A percentile compares a stretch with the other conserved stretches of the same genome.
phyloP scores from a whole-genome alignment of 2,113 vertebrate genomes.

The Erythrolamprus reginae region DNA sequence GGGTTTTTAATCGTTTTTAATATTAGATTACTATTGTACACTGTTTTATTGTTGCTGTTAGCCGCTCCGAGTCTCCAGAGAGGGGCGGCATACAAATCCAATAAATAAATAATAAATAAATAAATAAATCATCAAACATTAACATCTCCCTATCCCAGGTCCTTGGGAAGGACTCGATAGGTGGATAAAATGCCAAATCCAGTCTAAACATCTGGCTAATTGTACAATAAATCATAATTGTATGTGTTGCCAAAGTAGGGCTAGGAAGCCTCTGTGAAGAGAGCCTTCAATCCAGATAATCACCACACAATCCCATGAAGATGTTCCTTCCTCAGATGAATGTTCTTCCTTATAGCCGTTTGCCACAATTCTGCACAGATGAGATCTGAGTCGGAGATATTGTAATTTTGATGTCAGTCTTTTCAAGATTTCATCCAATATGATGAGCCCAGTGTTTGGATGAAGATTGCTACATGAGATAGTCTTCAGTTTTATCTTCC shows the following conservation, averaged over 20 bases:
- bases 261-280: neutral
- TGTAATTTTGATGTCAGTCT: neutral
- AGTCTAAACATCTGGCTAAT: neutral
- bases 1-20: too few relatives aligned
- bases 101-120: too few relatives aligned
- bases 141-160: neutral
- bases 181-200: neutral
- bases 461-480: neutral
- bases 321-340: neutral
- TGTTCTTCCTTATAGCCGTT: neutral
- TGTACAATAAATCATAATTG: neutral
- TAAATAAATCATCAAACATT: neutral
- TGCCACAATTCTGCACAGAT: neutral
- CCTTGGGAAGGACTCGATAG: neutral
- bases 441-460: neutral
- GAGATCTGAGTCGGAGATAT: neutral
- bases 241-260: neutral
- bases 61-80: too few relatives aligned
- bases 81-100: too few relatives aligned
- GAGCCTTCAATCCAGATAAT: neutral
- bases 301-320: neutral
- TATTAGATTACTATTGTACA: too few relatives aligned
- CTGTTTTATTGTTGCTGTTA: too few relatives aligned
- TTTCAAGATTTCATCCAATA: neutral
- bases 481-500: neutral